Evolutionary conservation across 2,113 vertebrate species (phyloP), one percentile per base, ranked within the genome.

Genomic region (Ochotona princeps): DNA sequence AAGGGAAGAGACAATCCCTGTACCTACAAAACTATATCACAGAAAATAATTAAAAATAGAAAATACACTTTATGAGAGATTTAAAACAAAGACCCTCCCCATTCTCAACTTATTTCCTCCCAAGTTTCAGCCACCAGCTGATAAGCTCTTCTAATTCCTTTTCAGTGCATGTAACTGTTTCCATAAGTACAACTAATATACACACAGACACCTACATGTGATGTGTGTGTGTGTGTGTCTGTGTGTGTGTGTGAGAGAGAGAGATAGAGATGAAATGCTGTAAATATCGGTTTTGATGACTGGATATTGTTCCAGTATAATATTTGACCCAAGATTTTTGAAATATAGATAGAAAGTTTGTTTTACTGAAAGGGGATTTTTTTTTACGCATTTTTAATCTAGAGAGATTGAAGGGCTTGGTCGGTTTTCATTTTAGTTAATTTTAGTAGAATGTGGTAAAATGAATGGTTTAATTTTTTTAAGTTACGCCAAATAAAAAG

Each of bases 231-330:
- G 8, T 61, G 32, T 28, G 49, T 75, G 23, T 35, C 21, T 66
- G 80, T 38, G 12, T n/a, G 38, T 20, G n/a, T 15, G 21, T 7
- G 23, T 7, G 8, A 51, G 23, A 35, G 54, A 83, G 51, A 83
- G 12, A 67, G n/a, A 30, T 18, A 79, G 26, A 25, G 2, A 60
- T 14, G 38, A 44, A 44, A 6, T 66, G 28, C 47, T 38, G 30
- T 30, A 79, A 25, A 95, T 35, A 49, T 49, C 79, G 28, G n/a
- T 92, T 87, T 87, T 84, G 73, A 38, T 73, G 49, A 11, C 49
- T 86, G 21, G 21, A 49, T 85, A 78, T 67, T 74, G 89, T 61
- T 93, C n/a, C 49, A 83, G 23, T n/a, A 18, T 69, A 72, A 60
- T 25, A 1, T 80, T 54, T 70, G 32, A 51, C n/a, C 30, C 72